These are phyloP conservation scores for Clytia hemisphaerica DNA, from an alignment of 30 jellyfish, hydroid and myxozoan genomes.

Conservation along the genomic window DNA sequence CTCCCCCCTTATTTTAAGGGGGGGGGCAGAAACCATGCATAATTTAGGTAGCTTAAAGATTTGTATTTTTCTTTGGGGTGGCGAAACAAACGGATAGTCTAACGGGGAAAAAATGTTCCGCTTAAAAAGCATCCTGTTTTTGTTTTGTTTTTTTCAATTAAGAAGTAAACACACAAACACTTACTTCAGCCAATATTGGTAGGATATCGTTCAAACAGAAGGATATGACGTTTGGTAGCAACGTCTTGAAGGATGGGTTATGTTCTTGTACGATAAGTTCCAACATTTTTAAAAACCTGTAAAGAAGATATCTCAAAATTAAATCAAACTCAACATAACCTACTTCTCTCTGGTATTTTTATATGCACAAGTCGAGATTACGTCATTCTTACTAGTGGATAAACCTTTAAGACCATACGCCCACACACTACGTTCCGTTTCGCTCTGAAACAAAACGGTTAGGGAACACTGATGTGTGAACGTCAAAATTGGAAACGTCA, in stretches of 20 bases:
- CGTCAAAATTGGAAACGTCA: no score
- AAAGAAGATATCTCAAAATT: neutral
- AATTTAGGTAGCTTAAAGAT: neutral
- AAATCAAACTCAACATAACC: neutral
- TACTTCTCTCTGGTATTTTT: neutral
- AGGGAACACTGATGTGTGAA: no score
- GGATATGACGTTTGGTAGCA: conserved; percentile 66
- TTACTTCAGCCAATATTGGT: conserved; percentile 72
- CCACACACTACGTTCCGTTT: no score
- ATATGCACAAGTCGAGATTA: no score
- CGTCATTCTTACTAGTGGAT: no score
- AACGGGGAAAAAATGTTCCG: neutral
- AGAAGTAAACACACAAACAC: neutral
- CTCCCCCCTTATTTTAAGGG: no score
- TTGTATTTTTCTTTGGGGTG: neutral
- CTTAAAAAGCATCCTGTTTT: neutral
- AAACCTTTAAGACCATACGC: no score
- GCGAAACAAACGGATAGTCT: neutral
- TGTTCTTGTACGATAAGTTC: conserved; percentile 96
- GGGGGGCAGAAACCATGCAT: neutral
- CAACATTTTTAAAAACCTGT: conserved; percentile 75
- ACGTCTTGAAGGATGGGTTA: conserved; percentile 79
- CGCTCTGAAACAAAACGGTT: no score
- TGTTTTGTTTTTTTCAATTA: neutral
- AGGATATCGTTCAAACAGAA: conserved; percentile 50